phyloP scores from a whole-genome alignment of 2,797 vertebrate species.

The Pelodytes ibericus region DNA sequence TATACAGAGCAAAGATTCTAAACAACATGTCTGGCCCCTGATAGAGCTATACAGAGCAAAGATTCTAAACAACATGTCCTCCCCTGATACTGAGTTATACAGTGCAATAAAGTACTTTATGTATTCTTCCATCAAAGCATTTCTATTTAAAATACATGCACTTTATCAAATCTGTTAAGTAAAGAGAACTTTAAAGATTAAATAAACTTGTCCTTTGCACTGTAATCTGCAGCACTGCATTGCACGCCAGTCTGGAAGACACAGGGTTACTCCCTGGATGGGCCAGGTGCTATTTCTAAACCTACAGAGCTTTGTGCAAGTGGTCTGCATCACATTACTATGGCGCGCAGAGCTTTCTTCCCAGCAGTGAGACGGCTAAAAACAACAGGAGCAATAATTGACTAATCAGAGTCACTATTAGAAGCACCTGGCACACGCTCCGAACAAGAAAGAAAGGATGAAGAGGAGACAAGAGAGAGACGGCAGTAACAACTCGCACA shows the following conservation, averaged over 20 bases:
- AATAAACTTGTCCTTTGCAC: too few species aligned
- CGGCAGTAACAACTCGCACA: slow-evolving; percentile 29
- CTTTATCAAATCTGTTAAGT: too few species aligned
- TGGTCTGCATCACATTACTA: slow-evolving; percentile 42
- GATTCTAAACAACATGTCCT: too few species aligned
- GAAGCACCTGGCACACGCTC: slow-evolving; percentile 50
- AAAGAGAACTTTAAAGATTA: too few species aligned
- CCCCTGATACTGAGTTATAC: too few species aligned
- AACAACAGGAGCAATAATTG: slow-evolving; percentile 56
- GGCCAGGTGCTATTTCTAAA: slow-evolving; percentile 37
- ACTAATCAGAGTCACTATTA: slow-evolving; percentile 56
- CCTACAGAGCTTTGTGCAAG: slow-evolving; percentile 32
- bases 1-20: too few species aligned
- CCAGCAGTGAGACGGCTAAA: slow-evolving; percentile 48
- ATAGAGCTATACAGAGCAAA: too few species aligned
- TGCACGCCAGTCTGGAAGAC: background rate
- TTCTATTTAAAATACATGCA: too few species aligned
- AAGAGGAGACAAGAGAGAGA: slow-evolving; percentile 43
- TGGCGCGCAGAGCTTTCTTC: slow-evolving; percentile 40
- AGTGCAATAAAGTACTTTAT: too few species aligned
- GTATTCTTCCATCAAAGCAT: too few species aligned
- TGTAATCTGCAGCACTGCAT: background rate
- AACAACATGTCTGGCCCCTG: too few species aligned
- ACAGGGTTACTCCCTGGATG: slow-evolving; percentile 14
- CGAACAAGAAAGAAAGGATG: slow-evolving; percentile 46